Percentiles rank a stretch among this genome's conserved stretches.
Conservation (phyloP, 2,797 vertebrate genomes). For the Jordanella pulchra region DNA sequence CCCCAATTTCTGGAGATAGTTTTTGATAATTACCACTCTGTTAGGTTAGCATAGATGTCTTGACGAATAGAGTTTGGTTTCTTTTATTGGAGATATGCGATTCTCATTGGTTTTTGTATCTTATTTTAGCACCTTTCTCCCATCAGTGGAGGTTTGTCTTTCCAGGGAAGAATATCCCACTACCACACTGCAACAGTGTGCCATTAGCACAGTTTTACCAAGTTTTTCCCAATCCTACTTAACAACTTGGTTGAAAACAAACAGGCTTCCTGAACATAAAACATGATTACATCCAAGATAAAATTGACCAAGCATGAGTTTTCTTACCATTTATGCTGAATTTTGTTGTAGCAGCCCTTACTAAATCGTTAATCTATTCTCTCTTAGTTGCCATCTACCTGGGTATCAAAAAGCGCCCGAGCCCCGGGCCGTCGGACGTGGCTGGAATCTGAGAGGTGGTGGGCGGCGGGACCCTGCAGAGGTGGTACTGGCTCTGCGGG, state of each 20-base stretch:
- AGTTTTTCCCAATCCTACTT: not conserved
- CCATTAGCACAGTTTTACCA: not conserved
- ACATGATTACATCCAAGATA: too few species aligned
- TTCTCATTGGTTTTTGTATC: not conserved
- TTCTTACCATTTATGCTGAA: not conserved
- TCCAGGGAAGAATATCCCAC: not conserved
- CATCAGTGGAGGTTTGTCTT: not conserved
- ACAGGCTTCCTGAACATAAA: not conserved
- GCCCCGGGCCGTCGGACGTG: constrained; percentile 91
- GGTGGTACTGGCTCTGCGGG: constrained; percentile 85
- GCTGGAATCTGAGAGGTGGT: constrained; percentile 85
- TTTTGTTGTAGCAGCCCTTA: not conserved
- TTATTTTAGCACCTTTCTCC: not conserved
- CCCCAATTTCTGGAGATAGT: too few species aligned
- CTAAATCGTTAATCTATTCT: not conserved
- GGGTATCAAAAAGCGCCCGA: constrained; percentile 92
- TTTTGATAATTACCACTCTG: too few species aligned
- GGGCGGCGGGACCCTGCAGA: constrained; percentile 84
- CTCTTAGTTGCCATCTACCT: constrained; percentile 91
- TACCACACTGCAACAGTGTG: not conserved
- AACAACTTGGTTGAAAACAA: not conserved
- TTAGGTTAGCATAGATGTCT: not conserved
- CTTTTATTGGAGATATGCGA: not conserved
- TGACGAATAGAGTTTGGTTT: not conserved
- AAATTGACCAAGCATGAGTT: not conserved